Evolutionary conservation across 2,113 vertebrate genomes (phyloP), one percentile per base, ranked within the genome.

Genomic region (Herpailurus yagouaroundi): DNA sequence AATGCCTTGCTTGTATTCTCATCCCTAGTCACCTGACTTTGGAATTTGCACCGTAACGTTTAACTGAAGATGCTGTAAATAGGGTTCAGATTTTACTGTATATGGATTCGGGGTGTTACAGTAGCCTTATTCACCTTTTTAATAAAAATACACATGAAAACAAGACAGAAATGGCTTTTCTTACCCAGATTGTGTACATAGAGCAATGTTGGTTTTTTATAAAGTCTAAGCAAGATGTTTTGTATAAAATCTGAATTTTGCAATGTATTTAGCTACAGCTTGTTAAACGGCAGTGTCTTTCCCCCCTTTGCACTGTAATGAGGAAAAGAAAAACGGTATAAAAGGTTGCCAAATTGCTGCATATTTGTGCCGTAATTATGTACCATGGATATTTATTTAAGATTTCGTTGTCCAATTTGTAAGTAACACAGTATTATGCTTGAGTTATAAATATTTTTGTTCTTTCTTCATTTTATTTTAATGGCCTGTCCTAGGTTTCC

Each of bases 241-340:
- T 99, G 99, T 99, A 99, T 99, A 99, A 99, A 99, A 99, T 99
- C 99, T 99, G 99, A 99, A 99, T 99, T 99, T 99, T 99, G 99
- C 99, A 99, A 99, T 99, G 99, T 99, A 99, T 99, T 99, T 99
- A 99, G 99, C 99, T 99, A 99, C 99, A 99, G 99, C 99, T 99
- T 99, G 99, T 99, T 99, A 99, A 99, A 99, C 99, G 99, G 99
- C 99, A 99, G 98, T 99, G 98, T 99, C 99, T 99, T 98, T 99
- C 98, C 99, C 73, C 66, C 99, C 98, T 99, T 99, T 99, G 99
- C 99, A 99, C 99, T 99, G 99, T 99, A 99, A 98, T 99, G 99
- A 99, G 99, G 98, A 99, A 98, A 98, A 98, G 45, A 45, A 99
- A 98, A 99, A 99, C 99, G 99, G 99, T 99, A 99, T 99, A 99